phyloP scores from a whole-genome alignment of 2,888 invertebrate genomes.

The Diaperis boleti region DNA sequence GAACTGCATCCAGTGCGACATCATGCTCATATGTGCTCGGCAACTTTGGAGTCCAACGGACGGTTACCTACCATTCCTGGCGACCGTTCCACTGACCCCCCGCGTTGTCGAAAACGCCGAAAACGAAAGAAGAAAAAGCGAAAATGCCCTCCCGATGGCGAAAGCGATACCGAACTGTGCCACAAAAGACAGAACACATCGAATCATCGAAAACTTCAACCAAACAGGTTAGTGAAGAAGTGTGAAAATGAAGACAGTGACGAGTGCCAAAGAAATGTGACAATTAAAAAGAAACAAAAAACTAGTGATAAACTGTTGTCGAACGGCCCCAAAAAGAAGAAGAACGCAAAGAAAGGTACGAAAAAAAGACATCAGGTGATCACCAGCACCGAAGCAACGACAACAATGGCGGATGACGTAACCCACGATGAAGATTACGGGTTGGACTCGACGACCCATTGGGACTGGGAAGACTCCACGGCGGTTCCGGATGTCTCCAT shows the following conservation, averaged over 20 bases:
- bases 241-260: conserved; percentile 58
- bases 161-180: conserved; percentile 51
- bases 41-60: conserved; percentile 50
- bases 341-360: conserved; percentile 65
- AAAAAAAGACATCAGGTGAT: conserved; percentile 68
- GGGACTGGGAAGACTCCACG: conserved; percentile 65
- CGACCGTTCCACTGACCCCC: conserved; percentile 62
- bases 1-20: conserved; percentile 67
- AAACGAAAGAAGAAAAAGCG: conserved; percentile 69
- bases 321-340: conserved; percentile 68
- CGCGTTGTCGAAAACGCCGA: conserved; percentile 68
- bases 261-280: conserved; percentile 66
- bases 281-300: conserved; percentile 68
- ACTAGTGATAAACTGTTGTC: conserved; percentile 63
- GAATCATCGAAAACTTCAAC: conserved; percentile 65
- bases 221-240: conserved; percentile 62
- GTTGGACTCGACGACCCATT: conserved; percentile 63
- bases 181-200: conserved; percentile 57
- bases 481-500: conserved; percentile 56
- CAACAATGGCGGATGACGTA: conserved; percentile 68
- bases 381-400: conserved; percentile 66
- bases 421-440: conserved; percentile 64
- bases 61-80: conserved; percentile 51
- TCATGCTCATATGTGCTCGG: conserved; percentile 60
- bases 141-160: conserved; percentile 60